Percentiles rank a stretch among this genome's conserved stretches.
Conservation (phyloP, 2,797 vertebrate genomes). For the Tauraco hartlaubi region DNA sequence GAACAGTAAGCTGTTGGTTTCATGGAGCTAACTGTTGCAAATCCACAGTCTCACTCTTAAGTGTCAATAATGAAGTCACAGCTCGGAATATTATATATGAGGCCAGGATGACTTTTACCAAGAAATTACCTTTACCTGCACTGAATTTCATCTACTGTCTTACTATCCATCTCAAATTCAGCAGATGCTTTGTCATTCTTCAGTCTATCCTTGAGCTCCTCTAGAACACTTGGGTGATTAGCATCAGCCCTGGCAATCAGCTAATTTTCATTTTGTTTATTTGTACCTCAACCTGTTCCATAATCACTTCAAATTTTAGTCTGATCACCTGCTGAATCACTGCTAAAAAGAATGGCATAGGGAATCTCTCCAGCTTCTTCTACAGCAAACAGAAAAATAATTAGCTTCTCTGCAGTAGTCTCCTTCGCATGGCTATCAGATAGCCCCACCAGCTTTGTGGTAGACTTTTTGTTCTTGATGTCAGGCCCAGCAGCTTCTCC, state of each 20-base stretch:
- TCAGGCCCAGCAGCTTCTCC: neutral
- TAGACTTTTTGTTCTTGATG: neutral
- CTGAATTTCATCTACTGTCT: neutral
- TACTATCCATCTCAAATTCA: neutral
- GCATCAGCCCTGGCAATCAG: neutral
- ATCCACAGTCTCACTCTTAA: neutral
- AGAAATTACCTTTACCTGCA: neutral
- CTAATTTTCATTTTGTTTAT: neutral
- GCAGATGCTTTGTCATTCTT: neutral
- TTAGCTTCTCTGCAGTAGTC: neutral
- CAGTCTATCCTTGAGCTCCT: neutral
- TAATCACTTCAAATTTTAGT: neutral
- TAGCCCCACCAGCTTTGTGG: neutral
- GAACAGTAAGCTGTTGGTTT: neutral
- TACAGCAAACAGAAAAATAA: neutral
- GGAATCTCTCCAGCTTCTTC: neutral
- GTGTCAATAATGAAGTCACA: neutral
- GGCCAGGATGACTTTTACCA: neutral
- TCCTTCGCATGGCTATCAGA: neutral
- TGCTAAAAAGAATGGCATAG: neutral
- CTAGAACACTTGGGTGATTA: neutral
- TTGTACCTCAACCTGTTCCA: neutral
- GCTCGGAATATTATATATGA: neutral
- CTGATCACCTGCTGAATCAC: neutral
- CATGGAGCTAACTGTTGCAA: neutral